Evolutionary conservation across 1,140 invertebrate genomes (phyloP).

Genomic region (Drosophila melanogaster): DNA sequence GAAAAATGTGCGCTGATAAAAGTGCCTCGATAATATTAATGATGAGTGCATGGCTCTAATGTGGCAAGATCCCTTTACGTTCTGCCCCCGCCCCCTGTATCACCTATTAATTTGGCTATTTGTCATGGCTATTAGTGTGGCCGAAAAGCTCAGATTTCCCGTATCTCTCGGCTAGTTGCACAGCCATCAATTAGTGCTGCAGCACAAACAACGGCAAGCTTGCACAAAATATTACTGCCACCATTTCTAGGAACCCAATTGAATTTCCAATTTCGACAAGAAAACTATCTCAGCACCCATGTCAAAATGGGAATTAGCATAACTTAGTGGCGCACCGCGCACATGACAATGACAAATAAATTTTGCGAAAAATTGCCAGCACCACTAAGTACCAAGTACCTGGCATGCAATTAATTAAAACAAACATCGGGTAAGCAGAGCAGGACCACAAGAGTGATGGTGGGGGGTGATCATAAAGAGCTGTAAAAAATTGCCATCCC

Average conservation of each 20-base stretch:
- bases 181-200: slow-evolving; percentile 27
- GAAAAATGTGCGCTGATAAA: slow-evolving; percentile 73
- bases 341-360: slow-evolving; percentile 79
- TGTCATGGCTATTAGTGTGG: slow-evolving; percentile 68
- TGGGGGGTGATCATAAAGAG: slow-evolving; percentile 32
- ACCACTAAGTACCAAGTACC: slow-evolving; percentile 73
- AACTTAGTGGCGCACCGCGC: slow-evolving; percentile 58
- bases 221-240: slow-evolving; percentile 26
- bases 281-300: slow-evolving; percentile 68
- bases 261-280: slow-evolving; percentile 64
- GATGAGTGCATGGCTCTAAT: slow-evolving; percentile 66
- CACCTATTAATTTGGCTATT: slow-evolving; percentile 72
- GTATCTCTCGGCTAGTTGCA: background rate
- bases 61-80: slow-evolving; percentile 20
- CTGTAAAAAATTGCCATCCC: slow-evolving; percentile 55
- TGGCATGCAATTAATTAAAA: slow-evolving; percentile 74
- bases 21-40: slow-evolving; percentile 70
- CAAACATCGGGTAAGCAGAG: slow-evolving; percentile 54
- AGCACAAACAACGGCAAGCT: background rate
- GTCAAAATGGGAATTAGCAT: slow-evolving; percentile 68
- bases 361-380: slow-evolving; percentile 63
- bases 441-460: slow-evolving; percentile 5
- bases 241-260: slow-evolving; percentile 28
- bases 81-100: background rate
- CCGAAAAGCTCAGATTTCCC: slow-evolving; percentile 36